phyloP scores from a whole-genome alignment of 2,888 invertebrate species.

The Loripinus fragilis region DNA sequence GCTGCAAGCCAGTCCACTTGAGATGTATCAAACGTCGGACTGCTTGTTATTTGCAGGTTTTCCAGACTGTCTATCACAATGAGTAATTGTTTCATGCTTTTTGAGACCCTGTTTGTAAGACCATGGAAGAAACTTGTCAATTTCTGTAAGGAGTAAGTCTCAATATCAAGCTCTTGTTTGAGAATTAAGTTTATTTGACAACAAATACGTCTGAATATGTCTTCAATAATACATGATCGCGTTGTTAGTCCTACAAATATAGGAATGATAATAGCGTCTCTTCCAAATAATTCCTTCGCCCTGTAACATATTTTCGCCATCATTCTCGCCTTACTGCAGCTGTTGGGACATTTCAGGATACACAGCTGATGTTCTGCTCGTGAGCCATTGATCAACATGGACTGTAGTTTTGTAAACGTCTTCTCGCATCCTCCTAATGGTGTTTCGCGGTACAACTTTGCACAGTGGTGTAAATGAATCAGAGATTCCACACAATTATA shows the following conservation, averaged over 20 bases:
- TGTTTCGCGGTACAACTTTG: constrained; percentile 27
- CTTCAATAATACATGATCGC: constrained; percentile 44
- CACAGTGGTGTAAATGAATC: constrained; percentile 59
- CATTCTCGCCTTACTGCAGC: constrained; percentile 57
- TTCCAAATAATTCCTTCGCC: constrained; percentile 59
- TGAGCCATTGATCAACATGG: constrained; percentile 54
- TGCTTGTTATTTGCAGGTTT: constrained; percentile 66
- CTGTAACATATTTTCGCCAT: constrained; percentile 53
- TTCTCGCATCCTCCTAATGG: constrained; percentile 40
- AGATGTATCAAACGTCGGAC: constrained; percentile 45
- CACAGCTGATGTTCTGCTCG: constrained; percentile 59
- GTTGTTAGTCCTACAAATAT: constrained; percentile 59
- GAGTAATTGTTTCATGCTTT: constrained; percentile 56
- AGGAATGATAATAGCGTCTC: constrained; percentile 58
- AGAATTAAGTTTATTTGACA: constrained; percentile 57
- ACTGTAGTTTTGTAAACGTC: constrained; percentile 51
- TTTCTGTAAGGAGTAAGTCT: constrained; percentile 53
- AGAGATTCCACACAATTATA: constrained; percentile 53
- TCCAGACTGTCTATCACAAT: constrained; percentile 67
- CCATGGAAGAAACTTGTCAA: constrained; percentile 69
- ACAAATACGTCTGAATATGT: constrained; percentile 59
- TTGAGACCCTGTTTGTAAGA: constrained; percentile 67
- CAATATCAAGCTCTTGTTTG: constrained; percentile 61
- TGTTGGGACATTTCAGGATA: constrained; percentile 55
- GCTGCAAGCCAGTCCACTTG: constrained; percentile 69